A percentile compares a stretch with the other conserved stretches of the same genome.
These are phyloP conservation scores for Anoplius nigerrimus DNA, from an alignment of 2,888 invertebrate genomes.

Conservation along the genomic window DNA sequence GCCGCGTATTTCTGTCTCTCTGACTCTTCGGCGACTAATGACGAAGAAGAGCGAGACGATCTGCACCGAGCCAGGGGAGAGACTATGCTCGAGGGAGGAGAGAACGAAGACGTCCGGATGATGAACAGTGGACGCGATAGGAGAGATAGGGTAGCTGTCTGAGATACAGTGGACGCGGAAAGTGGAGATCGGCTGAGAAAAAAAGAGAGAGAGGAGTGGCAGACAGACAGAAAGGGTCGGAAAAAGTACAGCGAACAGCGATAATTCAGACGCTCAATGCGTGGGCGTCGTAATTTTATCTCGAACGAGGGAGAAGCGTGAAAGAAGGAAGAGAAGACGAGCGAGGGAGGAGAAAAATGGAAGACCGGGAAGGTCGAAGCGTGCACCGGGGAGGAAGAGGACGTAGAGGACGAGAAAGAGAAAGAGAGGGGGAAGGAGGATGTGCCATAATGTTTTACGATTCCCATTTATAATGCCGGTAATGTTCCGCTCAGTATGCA, in stretches of 20 bases:
- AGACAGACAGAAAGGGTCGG: slow-evolving; percentile 11
- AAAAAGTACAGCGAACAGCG: slow-evolving; percentile 39
- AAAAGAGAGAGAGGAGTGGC: too few relatives aligned
- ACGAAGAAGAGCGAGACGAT: not conserved
- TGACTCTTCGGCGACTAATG: not conserved
- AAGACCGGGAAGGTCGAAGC: not conserved
- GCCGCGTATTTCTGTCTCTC: slow-evolving; percentile 5
- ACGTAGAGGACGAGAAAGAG: not conserved
- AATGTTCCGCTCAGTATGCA: slow-evolving; percentile 61
- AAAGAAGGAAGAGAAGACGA: slow-evolving; percentile 20
- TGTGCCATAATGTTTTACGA: slow-evolving; percentile 56
- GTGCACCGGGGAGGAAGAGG: not conserved
- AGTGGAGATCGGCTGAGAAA: not conserved
- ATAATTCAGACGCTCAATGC: slow-evolving; percentile 49
- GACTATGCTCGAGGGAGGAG: too few relatives aligned
- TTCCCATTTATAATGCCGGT: slow-evolving; percentile 62
- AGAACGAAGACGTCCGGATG: too few relatives aligned
- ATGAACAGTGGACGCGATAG: not conserved
- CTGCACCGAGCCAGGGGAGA: too few relatives aligned
- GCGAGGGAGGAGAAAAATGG: slow-evolving; percentile 10
- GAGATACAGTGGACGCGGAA: not conserved
- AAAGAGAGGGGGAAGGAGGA: slow-evolving; percentile 4
- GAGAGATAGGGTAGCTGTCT: not conserved
- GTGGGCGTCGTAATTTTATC: slow-evolving; percentile 49
- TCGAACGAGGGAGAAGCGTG: slow-evolving; percentile 13